Base-by-base conservation (phyloP, 2,888 invertebrate genomes). In the Brachypterus glaber region DNA sequence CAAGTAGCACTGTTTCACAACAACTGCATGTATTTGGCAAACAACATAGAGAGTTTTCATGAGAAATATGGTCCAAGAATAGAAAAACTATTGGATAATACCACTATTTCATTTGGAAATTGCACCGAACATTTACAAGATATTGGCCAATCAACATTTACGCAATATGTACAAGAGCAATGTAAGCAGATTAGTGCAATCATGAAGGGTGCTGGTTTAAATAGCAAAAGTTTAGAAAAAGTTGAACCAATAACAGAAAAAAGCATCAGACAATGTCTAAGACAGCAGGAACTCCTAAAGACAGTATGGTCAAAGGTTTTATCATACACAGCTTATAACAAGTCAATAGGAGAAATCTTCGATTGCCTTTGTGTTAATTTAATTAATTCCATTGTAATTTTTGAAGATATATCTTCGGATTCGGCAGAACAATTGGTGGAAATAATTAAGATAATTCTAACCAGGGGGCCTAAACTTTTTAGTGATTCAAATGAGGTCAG, bases 281-380 rank as follows among this genome's bases (percentile, higher is more conserved):
- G 89, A 30, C 91, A 91, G 60, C 69, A 92, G 49, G 82, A 86
- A 53, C 69, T 89, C 37, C 64, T 95, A 9, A 82, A 83, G 66
- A 85, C 84, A 42, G 87, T 92, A 5, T 95, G 93, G 93, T 73
- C 79, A 41, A 82, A 82, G 50, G 83, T 93, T 4, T 73, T 95
- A 37, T 86, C 91, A 0, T 64, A 70, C 35, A 76, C 76, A 46
- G 75, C 86, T 8, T 93, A 88, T 58, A 82, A 78, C 47, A 81
- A 74, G 63, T 72, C 77, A 30, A 70, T 84, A 21, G 81, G 77
- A 49, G 59, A 60, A 51, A 63, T 70, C 7, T 45, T 73, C 12
- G 63, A 71, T 45, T 57, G 64, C 17, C 60, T 73, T 30, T 67
- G 83, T 18, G 76, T 76, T 25, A 79, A 80, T 56, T 59, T 89